A percentile compares a stretch with the other conserved stretches of the same genome.
Evolutionary conservation across 2,797 vertebrate genomes (phyloP).

Genomic region (Trachurus trachurus): DNA sequence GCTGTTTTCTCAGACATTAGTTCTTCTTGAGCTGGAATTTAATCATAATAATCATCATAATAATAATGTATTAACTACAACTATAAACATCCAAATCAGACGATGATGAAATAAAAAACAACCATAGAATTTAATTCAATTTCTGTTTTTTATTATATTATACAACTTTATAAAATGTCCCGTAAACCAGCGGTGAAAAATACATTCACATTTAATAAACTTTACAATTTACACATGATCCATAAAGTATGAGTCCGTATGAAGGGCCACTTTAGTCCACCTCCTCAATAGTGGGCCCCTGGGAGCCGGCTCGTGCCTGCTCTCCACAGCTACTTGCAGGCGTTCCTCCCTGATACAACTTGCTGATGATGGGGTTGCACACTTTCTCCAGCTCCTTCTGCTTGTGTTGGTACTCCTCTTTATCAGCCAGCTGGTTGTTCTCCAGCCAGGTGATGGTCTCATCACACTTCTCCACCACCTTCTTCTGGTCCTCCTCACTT

Average conservation of each 20-base stretch:
- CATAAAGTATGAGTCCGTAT: background rate
- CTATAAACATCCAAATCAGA: background rate
- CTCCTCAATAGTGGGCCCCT: constrained; percentile 59
- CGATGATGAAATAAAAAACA: too few species aligned
- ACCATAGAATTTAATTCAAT: background rate
- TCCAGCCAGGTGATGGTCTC: constrained; percentile 68
- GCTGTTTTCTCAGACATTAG: too few species aligned
- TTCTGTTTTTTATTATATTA: background rate
- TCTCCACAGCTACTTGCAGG: constrained; percentile 31
- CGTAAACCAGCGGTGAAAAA: background rate
- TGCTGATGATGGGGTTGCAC: constrained; percentile 60
- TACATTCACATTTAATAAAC: background rate
- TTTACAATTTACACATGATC: background rate
- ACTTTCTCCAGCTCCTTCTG: constrained; percentile 61
- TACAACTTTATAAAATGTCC: too few species aligned
- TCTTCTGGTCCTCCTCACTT: constrained; percentile 57
- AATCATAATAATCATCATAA: too few species aligned
- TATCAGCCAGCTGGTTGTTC: constrained; percentile 68
- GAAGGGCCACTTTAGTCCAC: constrained; percentile 37
- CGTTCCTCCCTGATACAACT: constrained; percentile 52
- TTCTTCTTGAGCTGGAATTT: too few species aligned
- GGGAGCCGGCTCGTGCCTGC: constrained; percentile 17
- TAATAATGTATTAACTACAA: too few species aligned
- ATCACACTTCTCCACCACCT: constrained; percentile 57
- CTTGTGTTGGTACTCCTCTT: constrained; percentile 60